Base-by-base conservation (phyloP, 2,888 invertebrate genomes). In the Coelogynopora nodosa region DNA sequence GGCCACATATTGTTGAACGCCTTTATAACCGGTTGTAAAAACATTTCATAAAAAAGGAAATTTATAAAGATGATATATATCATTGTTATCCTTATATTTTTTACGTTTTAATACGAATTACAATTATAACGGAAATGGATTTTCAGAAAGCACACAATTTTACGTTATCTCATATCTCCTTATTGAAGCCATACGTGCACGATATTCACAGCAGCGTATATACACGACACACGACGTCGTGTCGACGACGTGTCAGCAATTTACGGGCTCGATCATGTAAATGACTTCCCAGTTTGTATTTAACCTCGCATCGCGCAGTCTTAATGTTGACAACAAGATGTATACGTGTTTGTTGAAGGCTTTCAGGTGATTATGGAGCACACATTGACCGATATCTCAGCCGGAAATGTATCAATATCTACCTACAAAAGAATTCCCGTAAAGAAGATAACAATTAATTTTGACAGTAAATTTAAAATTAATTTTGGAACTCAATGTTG, bases 241-340 rank as follows among this genome's bases (percentile, higher is more conserved):
- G n/a, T n/a, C n/a, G n/a, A 49, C 84, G 84, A 84, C n/a, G 27
- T 67, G 0, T 84, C 84, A n/a, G 84, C 84, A 49, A 31, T 84
- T 10, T 84, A 84, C 84, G 84, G 84, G 0, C 31, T n/a, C n/a
- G n/a, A n/a, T 84, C 5, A 84, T 84, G 84, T 84, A 31, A 31
- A 84, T 84, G 31, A 49, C 84, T 5, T 1, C 27, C 26, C 0
- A 23, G 23, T 84, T 49, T 29, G 23, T 84, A 0, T 26, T 67
- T n/a, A 31, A 84, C 27, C n/a, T 84, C 2, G 49, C 67, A 74
- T 74, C 74, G 2, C 18, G 74, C 5, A 74, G 74, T 74, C 74
- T 74, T 26, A 74, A 74, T n/a, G 2, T 74, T 13, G 23, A 23
- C 27, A 74, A 23, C 23, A 74, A 74, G 23, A 49, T 49, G 74